Evolutionary conservation across 2,888 invertebrate species (phyloP), one percentile per base, ranked within the genome.

Genomic region (Drosophila kambysellisi): DNA sequence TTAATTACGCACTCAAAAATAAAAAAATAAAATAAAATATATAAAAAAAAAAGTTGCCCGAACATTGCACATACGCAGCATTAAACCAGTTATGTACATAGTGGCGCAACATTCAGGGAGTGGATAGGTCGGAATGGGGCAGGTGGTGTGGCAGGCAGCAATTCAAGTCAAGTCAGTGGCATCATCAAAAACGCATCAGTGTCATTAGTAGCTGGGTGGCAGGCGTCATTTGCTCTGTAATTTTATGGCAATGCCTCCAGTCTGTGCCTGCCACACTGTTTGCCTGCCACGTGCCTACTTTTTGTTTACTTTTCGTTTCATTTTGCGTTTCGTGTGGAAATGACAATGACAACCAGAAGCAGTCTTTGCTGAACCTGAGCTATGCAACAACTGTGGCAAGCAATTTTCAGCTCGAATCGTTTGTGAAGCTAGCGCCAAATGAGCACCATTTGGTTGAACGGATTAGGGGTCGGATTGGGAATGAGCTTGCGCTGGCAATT

Each of bases 161-260:
- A 70, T 52, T 58, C 59, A 39, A 70, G 79, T 58, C 59, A 39
- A 70, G 79, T 46, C 79, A 74, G 76, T 87, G 81, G 87, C 90
- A 82, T 87, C 87, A 87, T 87, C 91, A 87, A 87, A 91, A 87
- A 89, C 88, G 87, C 87, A 88, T 88, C 87, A 91, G 81, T 77
- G 79, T 79, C 88, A 91, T 90, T 88, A 69, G 83, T 70, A 57
- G 35, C 29, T 30, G 32, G 54, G 30, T 35, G 33, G 62, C 41
- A 50, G 68, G 72, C 80, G 25, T 46, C 25, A 70, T 72, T 90
- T 79, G 78, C 84, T 84, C 85, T 83, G 89, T 86, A 79, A 88
- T 90, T 90, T 88, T 76, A 76, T 82, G 77, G 75, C 62, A 66
- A 59, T 81, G 70, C 61, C 66, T 25, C n/a, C n/a, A n/a, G 20